phyloP scores from a whole-genome alignment of 2,888 invertebrate species.

The Epiblema foenella region DNA sequence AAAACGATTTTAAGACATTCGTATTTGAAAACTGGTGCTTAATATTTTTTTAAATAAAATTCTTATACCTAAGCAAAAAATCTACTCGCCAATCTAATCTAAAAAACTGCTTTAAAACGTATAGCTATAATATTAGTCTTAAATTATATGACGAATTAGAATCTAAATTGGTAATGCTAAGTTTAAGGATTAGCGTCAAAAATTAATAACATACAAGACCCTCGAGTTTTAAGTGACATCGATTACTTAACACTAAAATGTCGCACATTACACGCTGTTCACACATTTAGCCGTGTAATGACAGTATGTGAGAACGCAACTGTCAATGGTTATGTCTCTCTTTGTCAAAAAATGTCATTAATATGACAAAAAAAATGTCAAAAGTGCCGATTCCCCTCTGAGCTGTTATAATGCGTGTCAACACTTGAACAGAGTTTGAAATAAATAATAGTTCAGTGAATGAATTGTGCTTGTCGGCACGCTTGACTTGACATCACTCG shows the following conservation, averaged over 20 bases:
- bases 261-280: conserved; percentile 38
- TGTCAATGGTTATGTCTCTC: conserved; percentile 79
- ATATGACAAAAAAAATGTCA: conserved; percentile 73
- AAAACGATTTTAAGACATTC: no score
- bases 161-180: conserved; percentile 23
- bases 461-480: conserved; percentile 77
- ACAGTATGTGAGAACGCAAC: conserved; percentile 72
- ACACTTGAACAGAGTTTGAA: conserved; percentile 73
- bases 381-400: conserved; percentile 73
- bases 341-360: conserved; percentile 81
- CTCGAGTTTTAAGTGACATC: conserved; percentile 28
- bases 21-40: no score
- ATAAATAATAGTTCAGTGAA: conserved; percentile 75
- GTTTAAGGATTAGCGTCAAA: conserved; percentile 27
- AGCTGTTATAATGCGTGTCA: conserved; percentile 80
- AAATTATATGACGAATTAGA: conserved; percentile 3
- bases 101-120: no score
- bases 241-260: conserved; percentile 27
- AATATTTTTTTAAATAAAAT: no score
- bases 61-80: neutral
- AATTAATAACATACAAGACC: conserved; percentile 18
- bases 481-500: conserved; percentile 63
- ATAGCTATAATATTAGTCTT: neutral
- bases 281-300: conserved; percentile 79
- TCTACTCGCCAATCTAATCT: no score